These are phyloP conservation scores for Psylliodes chrysocephalus DNA, from an alignment of 2,888 invertebrate genomes.

Conservation along the genomic window DNA sequence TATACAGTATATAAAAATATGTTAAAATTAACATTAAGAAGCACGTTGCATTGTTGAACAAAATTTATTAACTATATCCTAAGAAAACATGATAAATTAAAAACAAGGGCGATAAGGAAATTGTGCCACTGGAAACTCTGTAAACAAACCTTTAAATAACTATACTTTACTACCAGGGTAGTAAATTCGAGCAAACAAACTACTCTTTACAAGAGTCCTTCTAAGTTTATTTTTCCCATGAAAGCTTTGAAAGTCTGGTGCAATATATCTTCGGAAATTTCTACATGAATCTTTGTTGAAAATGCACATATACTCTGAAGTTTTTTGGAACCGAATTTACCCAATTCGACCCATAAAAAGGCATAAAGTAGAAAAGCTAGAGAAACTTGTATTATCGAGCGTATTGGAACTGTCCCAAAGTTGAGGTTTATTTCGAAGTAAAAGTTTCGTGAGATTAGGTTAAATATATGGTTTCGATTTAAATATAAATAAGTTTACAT, in stretches of 20 bases:
- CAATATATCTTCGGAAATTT: constrained; percentile 24
- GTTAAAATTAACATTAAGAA: no score
- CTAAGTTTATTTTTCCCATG: constrained; percentile 32
- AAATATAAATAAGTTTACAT: no score
- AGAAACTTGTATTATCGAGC: constrained; percentile 5
- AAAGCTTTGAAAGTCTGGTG: constrained; percentile 22
- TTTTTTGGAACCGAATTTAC: constrained; percentile 20
- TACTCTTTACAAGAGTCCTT: constrained; percentile 24
- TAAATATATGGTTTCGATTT: no score
- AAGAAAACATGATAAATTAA: constrained; percentile 12
- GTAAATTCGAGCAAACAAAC: constrained; percentile 31
- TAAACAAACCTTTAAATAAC: constrained; percentile 32
- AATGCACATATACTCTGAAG: constrained; percentile 9
- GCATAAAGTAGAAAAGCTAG: background rate
- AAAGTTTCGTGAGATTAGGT: background rate
- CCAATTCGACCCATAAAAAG: constrained; percentile 10
- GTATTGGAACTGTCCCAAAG: constrained; percentile 12
- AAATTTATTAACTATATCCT: background rate
- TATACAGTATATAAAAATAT: no score
- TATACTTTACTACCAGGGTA: constrained; percentile 14
- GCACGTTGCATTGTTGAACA: background rate
- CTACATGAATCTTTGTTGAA: constrained; percentile 26
- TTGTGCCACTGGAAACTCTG: constrained; percentile 29
- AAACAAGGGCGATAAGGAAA: constrained; percentile 30
- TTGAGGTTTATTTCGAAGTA: background rate